Evolutionary conservation across 2,797 vertebrate genomes (phyloP), one percentile per base, ranked within the genome.

Genomic region (Fratercula arctica): DNA sequence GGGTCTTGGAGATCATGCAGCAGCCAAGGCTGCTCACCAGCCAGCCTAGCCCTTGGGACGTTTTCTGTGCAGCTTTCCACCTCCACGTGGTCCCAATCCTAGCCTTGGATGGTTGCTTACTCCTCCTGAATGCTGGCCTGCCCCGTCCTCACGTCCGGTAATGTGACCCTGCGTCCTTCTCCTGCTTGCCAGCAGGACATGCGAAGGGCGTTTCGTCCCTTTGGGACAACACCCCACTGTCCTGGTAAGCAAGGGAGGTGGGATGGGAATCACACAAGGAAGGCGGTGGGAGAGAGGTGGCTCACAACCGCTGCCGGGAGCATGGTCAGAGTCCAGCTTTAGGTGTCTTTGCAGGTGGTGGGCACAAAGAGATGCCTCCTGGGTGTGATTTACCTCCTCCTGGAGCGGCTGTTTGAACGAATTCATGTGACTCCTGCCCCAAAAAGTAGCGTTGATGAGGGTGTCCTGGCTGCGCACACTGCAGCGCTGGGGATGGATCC

Each of bases 401-500:
- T 31, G 45, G 25, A 67, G 53, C 3, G 9, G 11, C 13, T 4
- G 1, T 19, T 76, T 29, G 41, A 56, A 48, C 1, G 5, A 48
- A 56, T 56, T 18, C 26, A 0, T 11, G 21, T 24, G 39, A 21
- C 13, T 83, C 33, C 59, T n/a, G 60, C 41, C 41, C 57, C 41
- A 15, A 56, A 74, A 56, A 17, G 11, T 2, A 28, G 18, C 41
- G 39, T 28, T 28, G 59, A 12, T 23, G 60, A 64, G n/a, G 81
- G 25, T 26, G 11, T 21, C 21, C 46, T 31, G 0, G 6, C 37
- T 24, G 31, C 31, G 10, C 3, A 1, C 16, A 8, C 16, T 4
- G 20, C 25, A 8, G 39, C 1, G 3, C 26, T 6, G 28, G 20
- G 50, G n/a, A 23, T 5, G 59, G 41, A 17, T 64, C 59, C 69